Evolutionary conservation across 2,113 vertebrate genomes (phyloP), one percentile per base, ranked within the genome.

Genomic region (Semicossyphus pulcher): DNA sequence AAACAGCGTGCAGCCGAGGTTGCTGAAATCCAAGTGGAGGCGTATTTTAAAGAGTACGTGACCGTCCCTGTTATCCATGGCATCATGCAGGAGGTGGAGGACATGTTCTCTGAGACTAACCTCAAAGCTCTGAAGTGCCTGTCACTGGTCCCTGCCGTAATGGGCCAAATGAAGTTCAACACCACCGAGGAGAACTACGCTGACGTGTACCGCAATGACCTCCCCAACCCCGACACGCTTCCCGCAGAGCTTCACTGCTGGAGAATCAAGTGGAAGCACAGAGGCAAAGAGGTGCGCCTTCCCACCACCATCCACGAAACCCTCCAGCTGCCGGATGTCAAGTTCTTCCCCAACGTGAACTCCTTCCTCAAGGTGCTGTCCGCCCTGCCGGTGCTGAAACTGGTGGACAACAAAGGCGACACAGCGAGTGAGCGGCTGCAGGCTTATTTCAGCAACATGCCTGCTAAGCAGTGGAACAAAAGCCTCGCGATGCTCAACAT

Each of bases 231-330:
- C 0, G 96, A 97, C 76, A 97, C 96, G 0, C 94, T 98, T 7
- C 94, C 95, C 0, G 96, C 96, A 0, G 96, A 98, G 72, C 95
- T 98, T 18, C 96, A 98, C 41, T 98, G 97, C 83, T 98, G 97
- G 97, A 93, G 96, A n/a, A 97, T 98, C 78, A 97, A 98, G 62
- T 98, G 97, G 96, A 98, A 98, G 77, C 97, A 98, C 91, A 74
- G 96, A 54, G 95, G 97, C 20, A 97, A 97, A 88, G 96, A 97
- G 52, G 96, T 97, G 29, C 95, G 95, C n/a, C 92, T 97, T 61
- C 96, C 96, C 39, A 88, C 94, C 80, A 95, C 95, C 79, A 95
- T 97, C 85, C 95, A 95, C 31, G 96, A 98, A 83, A 96, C 96
- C 4, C 93, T 98, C 36, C 96, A 96, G 76, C 89, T 97, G 26